phyloP scores from a whole-genome alignment of 2,113 vertebrate species.

The Leucopternis melanops region DNA sequence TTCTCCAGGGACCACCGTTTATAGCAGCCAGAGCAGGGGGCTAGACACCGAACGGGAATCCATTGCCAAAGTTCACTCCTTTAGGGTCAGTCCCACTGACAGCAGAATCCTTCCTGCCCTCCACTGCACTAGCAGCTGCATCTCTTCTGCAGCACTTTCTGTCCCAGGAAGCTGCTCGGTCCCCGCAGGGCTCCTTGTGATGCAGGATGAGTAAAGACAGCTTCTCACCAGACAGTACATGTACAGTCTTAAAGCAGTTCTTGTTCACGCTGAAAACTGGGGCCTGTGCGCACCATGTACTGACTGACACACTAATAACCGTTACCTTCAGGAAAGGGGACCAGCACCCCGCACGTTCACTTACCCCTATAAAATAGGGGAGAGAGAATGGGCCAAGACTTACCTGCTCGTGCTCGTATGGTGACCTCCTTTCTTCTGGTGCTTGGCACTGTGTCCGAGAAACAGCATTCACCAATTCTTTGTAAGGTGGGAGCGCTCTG shows the following conservation, averaged over 20 bases:
- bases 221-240: background rate
- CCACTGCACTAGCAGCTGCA: rapidly evolving
- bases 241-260: background rate
- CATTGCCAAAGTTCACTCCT: background rate
- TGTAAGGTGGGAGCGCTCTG: background rate
- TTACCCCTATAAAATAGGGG: background rate
- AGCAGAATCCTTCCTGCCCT: background rate
- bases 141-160: background rate
- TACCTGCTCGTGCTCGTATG: background rate
- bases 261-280: background rate
- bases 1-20: background rate
- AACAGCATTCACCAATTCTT: background rate
- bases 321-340: background rate
- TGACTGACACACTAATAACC: background rate
- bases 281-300: rapidly evolving
- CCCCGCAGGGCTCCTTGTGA: background rate
- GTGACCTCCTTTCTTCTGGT: background rate
- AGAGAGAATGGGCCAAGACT: background rate
- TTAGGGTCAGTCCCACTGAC: background rate
- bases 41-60: background rate
- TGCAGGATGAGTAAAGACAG: background rate
- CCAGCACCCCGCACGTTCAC: rapidly evolving
- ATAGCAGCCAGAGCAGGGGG: background rate
- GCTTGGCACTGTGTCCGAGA: background rate
- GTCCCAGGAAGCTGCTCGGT: background rate